A percentile compares a stretch with the other conserved stretches of the same genome.
Evolutionary conservation across 2,888 invertebrate genomes (phyloP).

Genomic region (Cephus nigrinus): DNA sequence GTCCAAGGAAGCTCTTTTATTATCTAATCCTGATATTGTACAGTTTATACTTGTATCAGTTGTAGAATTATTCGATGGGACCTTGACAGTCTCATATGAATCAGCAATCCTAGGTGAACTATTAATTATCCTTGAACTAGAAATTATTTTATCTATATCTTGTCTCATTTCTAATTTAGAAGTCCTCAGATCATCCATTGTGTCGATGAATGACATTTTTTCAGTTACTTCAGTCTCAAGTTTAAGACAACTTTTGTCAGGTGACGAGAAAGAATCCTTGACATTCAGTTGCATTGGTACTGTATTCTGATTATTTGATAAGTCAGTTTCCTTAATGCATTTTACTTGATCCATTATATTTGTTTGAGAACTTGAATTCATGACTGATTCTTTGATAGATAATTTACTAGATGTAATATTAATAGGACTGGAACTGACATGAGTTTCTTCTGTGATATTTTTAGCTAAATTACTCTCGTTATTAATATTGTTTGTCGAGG

Average conservation of each 20-base stretch:
- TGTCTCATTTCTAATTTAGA: not conserved
- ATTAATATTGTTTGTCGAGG: not conserved
- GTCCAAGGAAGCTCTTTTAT: not conserved
- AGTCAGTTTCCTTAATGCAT: not conserved
- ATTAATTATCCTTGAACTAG: not conserved
- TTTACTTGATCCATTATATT: not conserved
- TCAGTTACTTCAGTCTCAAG: not conserved
- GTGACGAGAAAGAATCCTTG: not conserved
- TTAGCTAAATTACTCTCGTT: not conserved
- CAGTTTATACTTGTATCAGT: not conserved
- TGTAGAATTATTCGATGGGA: not conserved
- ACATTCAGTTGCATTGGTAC: not conserved
- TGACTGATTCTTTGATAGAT: not conserved
- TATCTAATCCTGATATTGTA: not conserved
- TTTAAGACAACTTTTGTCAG: not conserved
- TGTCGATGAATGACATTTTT: too few relatives aligned
- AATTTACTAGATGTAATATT: not conserved
- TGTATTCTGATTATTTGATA: not conserved
- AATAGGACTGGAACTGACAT: not conserved
- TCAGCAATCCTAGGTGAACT: not conserved
- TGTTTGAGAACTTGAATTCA: not conserved
- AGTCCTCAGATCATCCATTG: not conserved
- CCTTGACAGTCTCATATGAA: not conserved
- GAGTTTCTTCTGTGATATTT: not conserved
- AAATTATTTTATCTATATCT: not conserved